Conservation (phyloP, 2,113 vertebrate genomes). For the Rhynchomys soricoides region DNA sequence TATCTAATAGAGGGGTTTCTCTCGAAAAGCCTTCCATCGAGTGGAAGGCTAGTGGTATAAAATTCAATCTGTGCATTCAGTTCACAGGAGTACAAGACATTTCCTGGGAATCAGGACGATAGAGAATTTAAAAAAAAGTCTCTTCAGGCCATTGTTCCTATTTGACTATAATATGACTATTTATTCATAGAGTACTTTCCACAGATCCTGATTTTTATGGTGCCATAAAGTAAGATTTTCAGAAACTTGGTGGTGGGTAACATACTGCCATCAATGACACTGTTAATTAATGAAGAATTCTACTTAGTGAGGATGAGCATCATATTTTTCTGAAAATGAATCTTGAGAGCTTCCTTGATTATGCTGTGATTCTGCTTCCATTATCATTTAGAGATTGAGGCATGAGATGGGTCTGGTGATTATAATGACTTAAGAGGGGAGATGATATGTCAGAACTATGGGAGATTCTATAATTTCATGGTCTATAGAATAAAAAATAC, state of each 20-base stretch:
- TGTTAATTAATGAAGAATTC: slow-evolving; percentile 84
- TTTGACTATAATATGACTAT: slow-evolving; percentile 72
- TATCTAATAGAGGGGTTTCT: neutral
- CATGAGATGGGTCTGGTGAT: slow-evolving; percentile 79
- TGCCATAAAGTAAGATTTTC: slow-evolving; percentile 74
- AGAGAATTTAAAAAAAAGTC: neutral
- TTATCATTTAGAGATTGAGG: slow-evolving; percentile 83
- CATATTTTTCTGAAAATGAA: slow-evolving; percentile 83
- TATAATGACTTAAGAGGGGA: slow-evolving; percentile 82
- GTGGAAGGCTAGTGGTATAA: neutral
- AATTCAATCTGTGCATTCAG: neutral
- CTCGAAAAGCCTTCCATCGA: neutral
- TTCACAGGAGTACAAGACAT: neutral
- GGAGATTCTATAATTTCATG: slow-evolving; percentile 82
- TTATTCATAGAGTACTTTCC: slow-evolving; percentile 73
- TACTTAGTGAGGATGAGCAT: slow-evolving; percentile 76
- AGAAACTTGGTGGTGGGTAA: slow-evolving; percentile 76
- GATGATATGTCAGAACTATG: slow-evolving; percentile 79
- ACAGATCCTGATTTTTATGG: slow-evolving; percentile 80
- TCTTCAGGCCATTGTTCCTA: slow-evolving; percentile 64
- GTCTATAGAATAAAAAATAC: slow-evolving; percentile 82
- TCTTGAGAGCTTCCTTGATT: slow-evolving; percentile 84
- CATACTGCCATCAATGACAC: slow-evolving; percentile 62
- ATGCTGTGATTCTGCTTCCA: slow-evolving; percentile 77
- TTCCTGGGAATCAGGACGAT: neutral